Percentiles rank a stretch among this genome's conserved stretches.
Evolutionary conservation across 2,888 invertebrate genomes (phyloP).

Genomic region (Phengaris arion): DNA sequence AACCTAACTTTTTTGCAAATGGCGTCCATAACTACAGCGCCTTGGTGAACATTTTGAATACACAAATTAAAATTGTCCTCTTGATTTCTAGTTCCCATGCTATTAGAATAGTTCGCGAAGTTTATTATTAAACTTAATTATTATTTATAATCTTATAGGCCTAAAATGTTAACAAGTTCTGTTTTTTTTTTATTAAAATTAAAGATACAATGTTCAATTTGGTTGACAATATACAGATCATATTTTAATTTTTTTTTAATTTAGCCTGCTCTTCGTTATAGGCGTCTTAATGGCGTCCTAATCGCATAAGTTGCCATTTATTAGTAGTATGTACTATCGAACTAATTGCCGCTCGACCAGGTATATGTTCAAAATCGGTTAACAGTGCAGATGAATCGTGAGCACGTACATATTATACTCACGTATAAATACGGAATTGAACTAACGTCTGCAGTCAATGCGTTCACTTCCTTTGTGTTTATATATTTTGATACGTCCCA

Average conservation of each 20-base stretch:
- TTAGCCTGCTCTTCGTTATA: neutral
- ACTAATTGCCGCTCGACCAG: too few relatives aligned
- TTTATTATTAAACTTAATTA: conserved; percentile 41
- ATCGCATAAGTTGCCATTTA: too few relatives aligned
- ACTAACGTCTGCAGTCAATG: too few relatives aligned
- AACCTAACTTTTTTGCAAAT: neutral
- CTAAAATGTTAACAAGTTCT: conserved; percentile 64
- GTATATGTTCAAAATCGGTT: too few relatives aligned
- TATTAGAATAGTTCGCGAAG: conserved; percentile 44
- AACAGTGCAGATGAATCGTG: too few relatives aligned
- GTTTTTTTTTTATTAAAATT: conserved; percentile 67
- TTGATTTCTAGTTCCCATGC: neutral
- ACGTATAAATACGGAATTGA: too few relatives aligned
- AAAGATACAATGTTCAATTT: conserved; percentile 72
- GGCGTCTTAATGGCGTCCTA: too few relatives aligned
- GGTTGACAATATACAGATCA: conserved; percentile 76
- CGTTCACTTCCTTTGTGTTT: too few relatives aligned
- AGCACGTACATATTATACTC: too few relatives aligned
- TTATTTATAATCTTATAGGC: conserved; percentile 58
- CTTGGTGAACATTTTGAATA: neutral
- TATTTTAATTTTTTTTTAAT: conserved; percentile 57
- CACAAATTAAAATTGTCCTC: neutral
- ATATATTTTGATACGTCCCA: too few relatives aligned
- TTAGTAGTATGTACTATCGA: too few relatives aligned
- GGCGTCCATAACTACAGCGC: neutral